These are phyloP conservation scores for Gymnocypris eckloni DNA, from an alignment of 2,797 vertebrate genomes.

Conservation along the genomic window DNA sequence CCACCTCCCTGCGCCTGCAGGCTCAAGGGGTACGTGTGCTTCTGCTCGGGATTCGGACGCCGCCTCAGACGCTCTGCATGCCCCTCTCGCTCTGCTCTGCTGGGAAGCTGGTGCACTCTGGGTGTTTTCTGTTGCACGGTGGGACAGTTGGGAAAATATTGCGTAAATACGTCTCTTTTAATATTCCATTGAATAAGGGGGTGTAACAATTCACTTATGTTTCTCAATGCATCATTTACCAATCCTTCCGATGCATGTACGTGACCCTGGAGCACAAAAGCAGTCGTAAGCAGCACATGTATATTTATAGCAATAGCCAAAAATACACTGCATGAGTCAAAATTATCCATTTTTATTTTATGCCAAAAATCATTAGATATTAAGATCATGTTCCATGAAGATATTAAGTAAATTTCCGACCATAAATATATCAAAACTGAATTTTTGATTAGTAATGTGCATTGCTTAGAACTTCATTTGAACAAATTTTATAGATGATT, in stretches of 20 bases:
- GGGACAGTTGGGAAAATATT: conserved; percentile 37
- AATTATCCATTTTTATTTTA: neutral
- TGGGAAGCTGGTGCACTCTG: neutral
- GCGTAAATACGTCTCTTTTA: neutral
- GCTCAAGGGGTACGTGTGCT: conserved; percentile 92
- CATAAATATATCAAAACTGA: too few species aligned
- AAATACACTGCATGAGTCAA: neutral
- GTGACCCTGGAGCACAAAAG: neutral
- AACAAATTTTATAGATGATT: neutral
- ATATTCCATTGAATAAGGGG: neutral
- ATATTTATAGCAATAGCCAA: neutral
- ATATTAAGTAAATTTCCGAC: too few species aligned
- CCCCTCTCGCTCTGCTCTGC: neutral
- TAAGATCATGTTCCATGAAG: neutral
- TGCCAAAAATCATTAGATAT: neutral
- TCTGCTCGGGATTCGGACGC: conserved; percentile 53
- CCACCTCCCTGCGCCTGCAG: conserved; percentile 87
- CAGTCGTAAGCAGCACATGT: too few species aligned
- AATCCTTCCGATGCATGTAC: neutral
- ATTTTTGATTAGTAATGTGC: neutral
- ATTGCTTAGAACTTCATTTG: neutral
- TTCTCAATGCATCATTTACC: neutral
- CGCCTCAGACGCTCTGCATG: conserved; percentile 27
- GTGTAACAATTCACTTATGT: neutral
- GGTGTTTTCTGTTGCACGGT: neutral